Base-by-base conservation (phyloP, 2,113 vertebrate genomes). In the Callaeas wilsoni region DNA sequence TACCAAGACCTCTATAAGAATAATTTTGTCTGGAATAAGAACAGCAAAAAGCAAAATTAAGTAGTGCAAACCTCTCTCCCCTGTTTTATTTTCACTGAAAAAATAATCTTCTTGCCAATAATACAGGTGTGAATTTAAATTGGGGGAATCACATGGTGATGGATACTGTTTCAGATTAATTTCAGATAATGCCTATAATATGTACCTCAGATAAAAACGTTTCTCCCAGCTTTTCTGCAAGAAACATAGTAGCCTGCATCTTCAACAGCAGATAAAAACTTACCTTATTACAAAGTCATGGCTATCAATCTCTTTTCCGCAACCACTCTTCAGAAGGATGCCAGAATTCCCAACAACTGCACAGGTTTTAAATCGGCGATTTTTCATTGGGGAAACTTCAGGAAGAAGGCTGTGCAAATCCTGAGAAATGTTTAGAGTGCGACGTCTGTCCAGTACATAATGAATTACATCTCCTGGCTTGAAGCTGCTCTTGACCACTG, bases 341-440 rank as follows among this genome's bases (percentile, higher is more conserved):
- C 99, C 99, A 35, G 99, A 99, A 96, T 99, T 99, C 37, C 99
- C 99, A 95, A 99, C 98, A 73, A 99, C 98, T 6, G 99, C 98
- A 75, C 99, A 99, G 15, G 98, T 98, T 92, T 98, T 98, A 97
- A 99, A 99, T 46, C 98, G 96, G 29, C 98, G 98, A 84, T 98
- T 99, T 96, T 99, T 99, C 97, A 99, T 98, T 2, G 99, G 98
- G 13, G 99, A 99, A 69, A 99, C 98, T 95, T 99, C 99, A 32
- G 99, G 99, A 16, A 99, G 97, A 89, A 99, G 98, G 44, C 98
- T 98, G 73, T 99, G 98, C 35, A 99, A 97, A 89, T 98, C 94
- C 55, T 94, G 98, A 59, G 99, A 99, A 91, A 99, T 98, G 57
- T 98, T 99, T 25, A 99, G 97, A 8, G 98, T 99, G 56, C 98